Base-by-base conservation (phyloP, 2,797 vertebrate genomes). In the Phataginus tetradactyla region DNA sequence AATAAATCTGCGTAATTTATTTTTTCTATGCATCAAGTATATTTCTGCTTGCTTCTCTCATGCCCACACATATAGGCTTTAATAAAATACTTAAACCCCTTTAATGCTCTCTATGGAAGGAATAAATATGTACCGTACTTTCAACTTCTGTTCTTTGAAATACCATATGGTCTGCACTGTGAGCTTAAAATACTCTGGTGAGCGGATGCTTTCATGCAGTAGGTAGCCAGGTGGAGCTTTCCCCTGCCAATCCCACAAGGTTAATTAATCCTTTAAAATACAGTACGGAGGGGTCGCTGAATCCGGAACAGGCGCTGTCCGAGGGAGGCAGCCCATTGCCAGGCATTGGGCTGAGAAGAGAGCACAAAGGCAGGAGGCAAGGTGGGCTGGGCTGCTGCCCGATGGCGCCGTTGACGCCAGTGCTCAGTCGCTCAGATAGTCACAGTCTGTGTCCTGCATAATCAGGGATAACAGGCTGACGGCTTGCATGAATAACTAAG, bases 401-500 rank as follows among this genome's bases (percentile, higher is more conserved):
- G 95, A 95, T 64, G 96, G 98, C 87, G 96, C 95, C 98, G 98
- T 98, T 98, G 98, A 98, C 98, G 98, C 98, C 97, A 96, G 90
- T 74, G 95, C 96, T 95, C 98, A 96, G 98, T 97, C 97, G 96
- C 97, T 98, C 98, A 97, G 94, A 97, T 96, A 96, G 97, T 98
- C 98, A 96, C 98, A 97, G 97, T 98, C 97, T 98, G 98, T 63
- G 85, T 98, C 98, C 98, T 98, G 98, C 97, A 97, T 98, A 98
- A 98, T 98, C 98, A 98, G 97, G 97, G 97, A 97, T 97, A 97
- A 93, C 98, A 97, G 98, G 97, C 97, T 97, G 98, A 98, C 95
- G 98, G 98, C 97, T 98, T 98, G 98, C 98, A 98, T 98, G 98
- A 98, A 98, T 98, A 98, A 98, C 98, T 97, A 98, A 98, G 98